These are phyloP conservation scores for Trematocara stigmaticum DNA, from an alignment of 2,113 vertebrate genomes.

Conservation along the genomic window DNA sequence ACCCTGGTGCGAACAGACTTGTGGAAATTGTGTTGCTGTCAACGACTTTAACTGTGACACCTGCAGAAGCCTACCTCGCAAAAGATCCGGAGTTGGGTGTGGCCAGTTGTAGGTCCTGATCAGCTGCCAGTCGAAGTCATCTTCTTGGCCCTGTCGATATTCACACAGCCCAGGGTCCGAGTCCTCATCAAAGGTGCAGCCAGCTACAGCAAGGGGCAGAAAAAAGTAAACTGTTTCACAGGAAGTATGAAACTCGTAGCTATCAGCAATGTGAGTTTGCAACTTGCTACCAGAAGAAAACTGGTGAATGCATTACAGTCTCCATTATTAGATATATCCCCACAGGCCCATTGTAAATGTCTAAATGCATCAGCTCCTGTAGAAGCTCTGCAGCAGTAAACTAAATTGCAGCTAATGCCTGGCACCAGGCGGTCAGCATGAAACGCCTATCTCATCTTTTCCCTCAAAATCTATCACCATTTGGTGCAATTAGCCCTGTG, in stretches of 20 bases:
- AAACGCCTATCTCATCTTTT: neutral
- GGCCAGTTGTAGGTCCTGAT: slow-evolving; percentile 80
- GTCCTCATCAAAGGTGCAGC: slow-evolving; percentile 89
- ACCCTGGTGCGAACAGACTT: neutral
- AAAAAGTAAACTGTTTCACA: neutral
- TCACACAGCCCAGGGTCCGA: slow-evolving; percentile 81
- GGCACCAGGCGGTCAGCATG: slow-evolving; percentile 1
- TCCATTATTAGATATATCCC: neutral
- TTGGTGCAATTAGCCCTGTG: slow-evolving; percentile 60
- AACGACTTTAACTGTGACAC: neutral
- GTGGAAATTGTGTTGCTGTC: neutral
- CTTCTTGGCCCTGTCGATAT: slow-evolving; percentile 85
- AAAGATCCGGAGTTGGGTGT: slow-evolving; percentile 78
- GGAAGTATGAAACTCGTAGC: neutral
- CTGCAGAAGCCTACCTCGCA: slow-evolving; percentile 76
- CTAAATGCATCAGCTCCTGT: slow-evolving; percentile 15
- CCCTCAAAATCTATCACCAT: slow-evolving; percentile 25
- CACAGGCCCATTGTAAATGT: slow-evolving; percentile 2
- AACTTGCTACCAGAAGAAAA: neutral
- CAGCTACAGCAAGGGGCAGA: slow-evolving; percentile 67
- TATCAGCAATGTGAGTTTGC: neutral
- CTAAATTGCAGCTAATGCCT: slow-evolving; percentile 53
- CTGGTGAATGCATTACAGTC: neutral
- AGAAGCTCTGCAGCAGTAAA: slow-evolving; percentile 9
- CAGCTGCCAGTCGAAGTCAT: slow-evolving; percentile 93